phyloP scores from a whole-genome alignment of 1,140 invertebrate species.

The Saxidomus purpurata region DNA sequence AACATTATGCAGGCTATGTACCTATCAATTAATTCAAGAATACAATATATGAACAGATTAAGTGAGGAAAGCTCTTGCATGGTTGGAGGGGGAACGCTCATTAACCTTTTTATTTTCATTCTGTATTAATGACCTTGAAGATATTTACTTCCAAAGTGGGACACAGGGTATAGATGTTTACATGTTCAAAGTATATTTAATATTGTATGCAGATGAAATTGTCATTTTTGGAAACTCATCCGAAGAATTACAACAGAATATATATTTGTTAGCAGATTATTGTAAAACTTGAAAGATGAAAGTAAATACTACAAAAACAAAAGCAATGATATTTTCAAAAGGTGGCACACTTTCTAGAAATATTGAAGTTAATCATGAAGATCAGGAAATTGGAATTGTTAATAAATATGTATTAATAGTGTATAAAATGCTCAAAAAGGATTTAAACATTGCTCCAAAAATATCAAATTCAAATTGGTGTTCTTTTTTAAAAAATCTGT shows the following conservation, averaged over 20 bases:
- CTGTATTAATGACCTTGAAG: no score
- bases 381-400: no score
- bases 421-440: no score
- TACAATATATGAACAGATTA: conserved; percentile 13
- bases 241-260: no score
- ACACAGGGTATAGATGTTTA: background rate
- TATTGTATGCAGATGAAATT: conserved; percentile 57
- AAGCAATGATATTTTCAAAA: conserved; percentile 24
- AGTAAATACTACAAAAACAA: no score
- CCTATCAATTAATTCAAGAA: conserved; percentile 23
- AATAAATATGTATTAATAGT: no score
- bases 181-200: conserved; percentile 32
- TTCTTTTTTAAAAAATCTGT: no score
- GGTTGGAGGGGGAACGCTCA: conserved; percentile 37
- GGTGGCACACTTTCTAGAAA: conserved; percentile 12
- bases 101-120: conserved; percentile 53
- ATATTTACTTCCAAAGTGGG: background rate
- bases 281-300: no score
- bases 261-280: no score
- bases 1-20: conserved; percentile 50
- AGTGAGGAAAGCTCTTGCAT: conserved; percentile 22
- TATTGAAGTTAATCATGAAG: conserved; percentile 8
- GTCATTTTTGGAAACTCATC: no score
- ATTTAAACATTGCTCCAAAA: no score
- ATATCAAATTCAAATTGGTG: no score